phyloP scores from a whole-genome alignment of 2,797 vertebrate species.

The Paramormyrops hopkinsi region DNA sequence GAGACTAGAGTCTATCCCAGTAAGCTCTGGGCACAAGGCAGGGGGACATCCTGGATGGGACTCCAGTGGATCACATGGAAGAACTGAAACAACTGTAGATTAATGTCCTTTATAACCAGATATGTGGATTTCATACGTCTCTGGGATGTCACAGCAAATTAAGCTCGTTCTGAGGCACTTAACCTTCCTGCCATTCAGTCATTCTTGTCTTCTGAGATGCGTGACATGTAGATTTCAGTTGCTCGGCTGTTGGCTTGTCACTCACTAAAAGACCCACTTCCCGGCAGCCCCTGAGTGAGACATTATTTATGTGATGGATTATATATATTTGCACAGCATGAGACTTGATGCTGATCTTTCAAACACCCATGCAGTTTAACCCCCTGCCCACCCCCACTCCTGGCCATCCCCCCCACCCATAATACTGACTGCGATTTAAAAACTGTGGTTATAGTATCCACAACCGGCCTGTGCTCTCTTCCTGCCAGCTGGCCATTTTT shows the following conservation, averaged over 20 bases:
- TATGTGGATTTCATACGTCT: neutral
- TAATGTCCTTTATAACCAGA: neutral
- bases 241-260: neutral
- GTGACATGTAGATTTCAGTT: neutral
- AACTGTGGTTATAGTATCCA: neutral
- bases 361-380: neutral
- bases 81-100: neutral
- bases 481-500: neutral
- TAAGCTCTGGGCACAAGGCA: neutral
- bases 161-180: neutral
- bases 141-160: neutral
- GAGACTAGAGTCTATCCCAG: neutral
- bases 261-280: neutral
- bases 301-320: neutral
- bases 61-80: neutral
- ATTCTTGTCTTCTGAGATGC: neutral
- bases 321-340: constrained; percentile 1
- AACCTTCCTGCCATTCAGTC: neutral
- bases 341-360: neutral
- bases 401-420: neutral
- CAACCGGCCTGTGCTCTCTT: neutral
- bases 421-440: neutral
- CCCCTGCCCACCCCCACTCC: neutral
- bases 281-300: neutral
- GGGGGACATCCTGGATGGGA: neutral